Percentiles rank a stretch among this genome's conserved stretches.
Conservation (phyloP, 2,113 vertebrate species). For the Pituophis catenifer region DNA sequence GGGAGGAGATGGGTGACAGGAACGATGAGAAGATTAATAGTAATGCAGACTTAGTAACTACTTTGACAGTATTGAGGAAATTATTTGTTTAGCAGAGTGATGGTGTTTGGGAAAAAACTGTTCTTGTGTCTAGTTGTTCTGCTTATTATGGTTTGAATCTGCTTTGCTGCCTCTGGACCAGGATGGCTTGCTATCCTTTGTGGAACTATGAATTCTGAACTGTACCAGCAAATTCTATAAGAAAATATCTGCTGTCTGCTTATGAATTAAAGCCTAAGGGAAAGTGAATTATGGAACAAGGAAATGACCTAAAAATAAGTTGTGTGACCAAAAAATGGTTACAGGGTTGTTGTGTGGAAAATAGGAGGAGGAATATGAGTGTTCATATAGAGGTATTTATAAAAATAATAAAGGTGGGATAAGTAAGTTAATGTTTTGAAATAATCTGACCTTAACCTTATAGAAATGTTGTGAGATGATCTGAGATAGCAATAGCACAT, state of each 20-base stretch:
- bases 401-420: not conserved
- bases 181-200: not conserved
- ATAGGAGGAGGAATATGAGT: not conserved
- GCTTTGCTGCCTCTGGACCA: not conserved
- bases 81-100: no score
- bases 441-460: not conserved
- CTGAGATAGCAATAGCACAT: not conserved
- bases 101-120: no score
- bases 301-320: not conserved
- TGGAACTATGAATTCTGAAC: not conserved
- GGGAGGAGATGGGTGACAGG: no score
- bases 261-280: not conserved
- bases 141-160: not conserved
- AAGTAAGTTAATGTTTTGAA: not conserved
- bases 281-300: not conserved
- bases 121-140: no score
- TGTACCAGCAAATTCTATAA: not conserved
- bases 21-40: no score
- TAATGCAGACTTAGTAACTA: no score
- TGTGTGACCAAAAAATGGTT: not conserved
- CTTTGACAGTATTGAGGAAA: no score
- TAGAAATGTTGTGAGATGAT: not conserved
- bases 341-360: not conserved
- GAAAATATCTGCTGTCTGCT: not conserved
- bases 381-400: not conserved